phyloP scores from a whole-genome alignment of 2,797 vertebrate genomes.

The Perodicticus potto region DNA sequence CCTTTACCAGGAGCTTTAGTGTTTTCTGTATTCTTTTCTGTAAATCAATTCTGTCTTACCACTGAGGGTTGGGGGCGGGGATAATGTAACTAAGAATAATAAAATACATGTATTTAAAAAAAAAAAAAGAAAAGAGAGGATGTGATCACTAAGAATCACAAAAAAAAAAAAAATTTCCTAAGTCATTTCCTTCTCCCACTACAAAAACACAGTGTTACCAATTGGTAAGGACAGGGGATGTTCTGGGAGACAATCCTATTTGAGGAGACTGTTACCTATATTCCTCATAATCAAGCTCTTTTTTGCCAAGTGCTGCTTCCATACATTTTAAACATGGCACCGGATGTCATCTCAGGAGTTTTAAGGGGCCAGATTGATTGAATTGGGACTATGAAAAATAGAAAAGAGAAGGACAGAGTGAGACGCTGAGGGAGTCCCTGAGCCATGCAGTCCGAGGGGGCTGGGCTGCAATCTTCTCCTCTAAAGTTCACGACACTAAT shows the following conservation, averaged over 20 bases:
- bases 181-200: not conserved
- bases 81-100: too few relatives aligned
- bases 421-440: conserved; percentile 55
- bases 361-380: conserved; percentile 30
- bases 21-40: too few relatives aligned
- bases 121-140: too few relatives aligned
- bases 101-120: too few relatives aligned
- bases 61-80: too few relatives aligned
- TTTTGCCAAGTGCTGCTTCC: not conserved
- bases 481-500: conserved; percentile 46
- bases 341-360: conserved; percentile 21
- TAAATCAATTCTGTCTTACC: too few relatives aligned
- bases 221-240: not conserved
- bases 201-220: not conserved
- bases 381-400: conserved; percentile 7
- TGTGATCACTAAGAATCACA: not conserved
- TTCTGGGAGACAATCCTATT: not conserved
- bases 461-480: conserved; percentile 65
- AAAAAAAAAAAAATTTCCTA: not conserved
- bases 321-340: conserved; percentile 2
- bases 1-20: too few relatives aligned
- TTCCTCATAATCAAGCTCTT: not conserved
- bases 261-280: not conserved
- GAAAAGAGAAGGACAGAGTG: not conserved
- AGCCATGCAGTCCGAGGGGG: not conserved